Evolutionary conservation across 1,140 invertebrate species (phyloP).

Genomic region (Ceratosolen fusciceps): DNA sequence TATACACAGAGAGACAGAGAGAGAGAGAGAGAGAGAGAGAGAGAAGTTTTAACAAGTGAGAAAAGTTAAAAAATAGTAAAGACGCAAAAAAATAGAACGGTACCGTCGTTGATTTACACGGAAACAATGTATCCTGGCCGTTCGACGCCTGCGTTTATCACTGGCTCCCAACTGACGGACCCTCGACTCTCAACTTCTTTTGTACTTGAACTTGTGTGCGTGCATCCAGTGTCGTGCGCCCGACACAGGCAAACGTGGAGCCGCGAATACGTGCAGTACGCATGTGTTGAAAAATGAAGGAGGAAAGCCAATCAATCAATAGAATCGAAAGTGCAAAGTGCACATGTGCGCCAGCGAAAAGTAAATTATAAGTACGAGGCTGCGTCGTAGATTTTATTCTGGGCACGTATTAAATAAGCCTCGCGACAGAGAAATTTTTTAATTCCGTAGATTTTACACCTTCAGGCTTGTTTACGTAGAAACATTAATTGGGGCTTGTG

Average conservation of each 20-base stretch:
- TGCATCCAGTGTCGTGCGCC: not conserved
- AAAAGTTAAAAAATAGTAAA: too few species aligned
- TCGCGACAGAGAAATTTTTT: not conserved
- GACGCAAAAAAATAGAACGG: not conserved
- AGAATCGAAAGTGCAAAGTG: not conserved
- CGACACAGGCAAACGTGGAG: not conserved
- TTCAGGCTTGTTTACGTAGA: not conserved
- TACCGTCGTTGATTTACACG: not conserved
- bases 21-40: too few species aligned
- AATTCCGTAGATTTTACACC: not conserved
- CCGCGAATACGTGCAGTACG: not conserved
- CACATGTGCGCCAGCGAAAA: not conserved
- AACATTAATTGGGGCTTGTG: not conserved
- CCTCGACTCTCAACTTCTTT: not conserved
- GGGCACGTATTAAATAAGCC: not conserved
- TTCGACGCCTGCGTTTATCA: constrained; percentile 7
- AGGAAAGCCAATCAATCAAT: constrained; percentile 32
- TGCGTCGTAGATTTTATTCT: not conserved
- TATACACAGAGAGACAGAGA: too few species aligned
- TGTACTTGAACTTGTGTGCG: not conserved
- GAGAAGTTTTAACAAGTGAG: too few species aligned
- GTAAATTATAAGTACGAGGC: too few species aligned
- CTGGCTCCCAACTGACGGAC: not conserved
- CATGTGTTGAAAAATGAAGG: not conserved
- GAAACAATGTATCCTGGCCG: not conserved